Conservation (phyloP, 2,888 invertebrate genomes). For the Drymonia ruficornis region DNA sequence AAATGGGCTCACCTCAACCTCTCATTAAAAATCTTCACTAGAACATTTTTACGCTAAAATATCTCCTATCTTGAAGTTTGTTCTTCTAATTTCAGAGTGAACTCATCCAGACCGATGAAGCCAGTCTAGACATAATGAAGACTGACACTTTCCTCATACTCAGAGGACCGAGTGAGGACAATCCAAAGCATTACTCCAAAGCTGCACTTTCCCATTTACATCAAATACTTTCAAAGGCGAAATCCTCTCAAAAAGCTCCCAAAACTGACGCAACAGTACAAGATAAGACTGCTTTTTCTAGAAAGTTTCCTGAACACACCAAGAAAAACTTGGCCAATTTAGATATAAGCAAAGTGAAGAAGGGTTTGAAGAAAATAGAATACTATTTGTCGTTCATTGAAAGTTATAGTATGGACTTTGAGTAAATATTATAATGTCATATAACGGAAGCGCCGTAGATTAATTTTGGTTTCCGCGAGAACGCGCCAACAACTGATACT, state of each 20-base stretch:
- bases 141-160: conserved; percentile 86
- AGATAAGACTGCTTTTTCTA: conserved; percentile 71
- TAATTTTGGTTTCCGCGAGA: not conserved
- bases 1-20: too few relatives aligned
- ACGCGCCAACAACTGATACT: too few relatives aligned
- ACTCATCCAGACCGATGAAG: conserved; percentile 82
- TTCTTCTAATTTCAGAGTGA: conserved; percentile 75
- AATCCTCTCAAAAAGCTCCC: conserved; percentile 33
- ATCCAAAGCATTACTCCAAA: conserved; percentile 84
- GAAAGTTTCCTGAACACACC: conserved; percentile 83
- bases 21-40: too few relatives aligned
- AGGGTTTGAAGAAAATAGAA: conserved; percentile 87
- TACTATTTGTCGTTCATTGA: conserved; percentile 89
- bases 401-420: conserved; percentile 57
- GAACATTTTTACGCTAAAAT: too few relatives aligned
- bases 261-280: conserved; percentile 28
- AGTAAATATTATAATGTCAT: conserved; percentile 39
- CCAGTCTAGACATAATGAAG: conserved; percentile 84
- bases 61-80: too few relatives aligned
- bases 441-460: too few relatives aligned
- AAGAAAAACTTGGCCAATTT: conserved; percentile 77
- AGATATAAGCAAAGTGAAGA: conserved; percentile 80
- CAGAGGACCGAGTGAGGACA: conserved; percentile 83
- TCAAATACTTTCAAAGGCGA: conserved; percentile 79
- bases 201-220: conserved; percentile 89